These are phyloP conservation scores for Aphelocoma californica DNA, from an alignment of 2,797 vertebrate species.

Conservation along the genomic window DNA sequence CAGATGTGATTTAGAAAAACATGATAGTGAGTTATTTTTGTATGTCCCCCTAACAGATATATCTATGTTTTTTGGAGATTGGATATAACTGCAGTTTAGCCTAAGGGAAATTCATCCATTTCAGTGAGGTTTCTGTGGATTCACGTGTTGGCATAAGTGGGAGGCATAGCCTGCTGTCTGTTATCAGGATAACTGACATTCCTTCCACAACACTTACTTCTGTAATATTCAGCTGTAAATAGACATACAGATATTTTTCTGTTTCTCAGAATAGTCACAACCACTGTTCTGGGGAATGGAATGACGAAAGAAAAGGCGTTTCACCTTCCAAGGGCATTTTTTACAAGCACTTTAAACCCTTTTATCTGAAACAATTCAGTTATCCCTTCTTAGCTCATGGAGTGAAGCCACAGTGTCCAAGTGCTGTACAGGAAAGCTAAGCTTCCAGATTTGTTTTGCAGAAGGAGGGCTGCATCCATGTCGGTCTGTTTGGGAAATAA, in stretches of 20 bases:
- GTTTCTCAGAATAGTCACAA: slow-evolving; percentile 53
- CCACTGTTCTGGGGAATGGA: background rate
- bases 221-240: slow-evolving; percentile 58
- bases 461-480: background rate
- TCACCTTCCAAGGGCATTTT: slow-evolving; percentile 12
- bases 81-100: background rate
- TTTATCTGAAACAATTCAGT: slow-evolving; percentile 5
- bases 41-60: background rate
- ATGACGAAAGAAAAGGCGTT: slow-evolving; percentile 17
- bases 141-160: background rate
- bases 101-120: slow-evolving; percentile 1
- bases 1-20: slow-evolving; percentile 41
- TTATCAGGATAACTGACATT: slow-evolving; percentile 63
- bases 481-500: background rate
- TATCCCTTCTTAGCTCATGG: background rate
- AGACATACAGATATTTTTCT: slow-evolving; percentile 14
- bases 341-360: background rate
- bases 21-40: slow-evolving; percentile 3
- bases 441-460: background rate
- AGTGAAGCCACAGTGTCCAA: background rate
- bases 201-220: slow-evolving; percentile 57
- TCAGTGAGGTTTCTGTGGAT: slow-evolving; percentile 23
- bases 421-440: background rate
- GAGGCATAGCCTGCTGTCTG: slow-evolving; percentile 22
- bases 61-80: background rate